A percentile compares a stretch with the other conserved stretches of the same genome.
Evolutionary conservation across 2,888 invertebrate species (phyloP).

Genomic region (Atethmia centrago): DNA sequence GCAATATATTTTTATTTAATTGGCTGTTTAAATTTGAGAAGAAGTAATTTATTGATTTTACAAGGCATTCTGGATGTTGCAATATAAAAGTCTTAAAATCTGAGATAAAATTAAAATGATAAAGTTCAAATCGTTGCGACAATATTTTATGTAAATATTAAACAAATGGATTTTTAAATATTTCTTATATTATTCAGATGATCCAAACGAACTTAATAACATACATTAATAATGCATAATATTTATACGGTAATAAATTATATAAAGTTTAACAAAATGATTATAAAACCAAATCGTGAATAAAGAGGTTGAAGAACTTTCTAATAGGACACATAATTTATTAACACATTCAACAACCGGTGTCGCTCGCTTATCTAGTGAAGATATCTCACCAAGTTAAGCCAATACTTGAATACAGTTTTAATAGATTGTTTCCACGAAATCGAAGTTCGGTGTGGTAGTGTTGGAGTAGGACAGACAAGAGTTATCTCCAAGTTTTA

Average conservation of each 20-base stretch:
- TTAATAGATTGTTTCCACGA: constrained; percentile 77
- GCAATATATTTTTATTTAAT: constrained; percentile 55
- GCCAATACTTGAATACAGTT: constrained; percentile 63
- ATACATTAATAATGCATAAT: constrained; percentile 50
- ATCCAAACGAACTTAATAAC: constrained; percentile 43
- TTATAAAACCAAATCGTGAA: constrained; percentile 35
- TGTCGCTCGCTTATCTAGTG: constrained; percentile 61
- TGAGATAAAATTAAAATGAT: constrained; percentile 36
- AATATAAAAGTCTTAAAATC: constrained; percentile 16
- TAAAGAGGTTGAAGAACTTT: constrained; percentile 62
- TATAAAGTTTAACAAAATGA: constrained; percentile 30
- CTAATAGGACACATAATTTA: constrained; percentile 57
- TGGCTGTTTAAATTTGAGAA: constrained; percentile 45
- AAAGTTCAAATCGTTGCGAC: constrained; percentile 31
- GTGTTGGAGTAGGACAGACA: constrained; percentile 68
- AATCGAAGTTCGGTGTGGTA: constrained; percentile 72
- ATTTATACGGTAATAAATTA: constrained; percentile 52
- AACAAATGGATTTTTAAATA: constrained; percentile 22
- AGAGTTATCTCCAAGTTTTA: constrained; percentile 72
- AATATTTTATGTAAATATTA: constrained; percentile 46
- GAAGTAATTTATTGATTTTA: constrained; percentile 56
- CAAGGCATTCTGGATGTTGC: constrained; percentile 31
- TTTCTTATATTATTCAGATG: constrained; percentile 26
- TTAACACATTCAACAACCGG: constrained; percentile 62
- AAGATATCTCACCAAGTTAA: constrained; percentile 66